Conservation (phyloP, 2,797 vertebrate species). For the Pelobates cultripes region DNA sequence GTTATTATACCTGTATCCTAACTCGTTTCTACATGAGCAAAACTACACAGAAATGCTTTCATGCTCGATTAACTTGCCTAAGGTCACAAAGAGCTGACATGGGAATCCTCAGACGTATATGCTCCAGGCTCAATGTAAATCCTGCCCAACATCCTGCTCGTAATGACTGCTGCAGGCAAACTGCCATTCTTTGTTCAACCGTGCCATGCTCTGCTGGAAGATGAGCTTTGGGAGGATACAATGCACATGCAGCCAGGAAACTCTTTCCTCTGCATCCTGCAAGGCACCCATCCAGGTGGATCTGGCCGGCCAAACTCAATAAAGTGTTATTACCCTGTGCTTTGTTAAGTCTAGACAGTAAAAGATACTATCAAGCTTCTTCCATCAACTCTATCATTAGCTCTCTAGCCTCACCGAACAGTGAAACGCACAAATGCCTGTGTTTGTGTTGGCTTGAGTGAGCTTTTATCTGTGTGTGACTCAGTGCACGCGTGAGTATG, state of each 20-base stretch:
- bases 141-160: not conserved
- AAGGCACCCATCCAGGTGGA: not conserved
- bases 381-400: not conserved
- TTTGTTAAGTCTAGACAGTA: not conserved
- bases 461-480: not conserved
- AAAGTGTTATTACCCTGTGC: not conserved
- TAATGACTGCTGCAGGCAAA: not conserved
- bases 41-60: not conserved
- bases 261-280: not conserved
- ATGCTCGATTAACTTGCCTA: not conserved
- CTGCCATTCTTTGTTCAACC: not conserved
- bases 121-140: not conserved
- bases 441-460: not conserved
- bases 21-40: too few species aligned
- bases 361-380: not conserved
- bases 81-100: not conserved
- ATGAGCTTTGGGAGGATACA: not conserved
- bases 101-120: not conserved
- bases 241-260: not conserved
- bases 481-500: too few species aligned
- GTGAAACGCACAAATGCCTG: not conserved
- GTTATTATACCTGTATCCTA: too few species aligned
- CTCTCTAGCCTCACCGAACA: not conserved
- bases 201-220: not conserved
- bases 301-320: not conserved